Evolutionary conservation across 37 sponge, comb jelly and placozoan species (phyloP), one percentile per base, ranked within the genome.

Genomic region (Chondrilla cf. caribensis): DNA sequence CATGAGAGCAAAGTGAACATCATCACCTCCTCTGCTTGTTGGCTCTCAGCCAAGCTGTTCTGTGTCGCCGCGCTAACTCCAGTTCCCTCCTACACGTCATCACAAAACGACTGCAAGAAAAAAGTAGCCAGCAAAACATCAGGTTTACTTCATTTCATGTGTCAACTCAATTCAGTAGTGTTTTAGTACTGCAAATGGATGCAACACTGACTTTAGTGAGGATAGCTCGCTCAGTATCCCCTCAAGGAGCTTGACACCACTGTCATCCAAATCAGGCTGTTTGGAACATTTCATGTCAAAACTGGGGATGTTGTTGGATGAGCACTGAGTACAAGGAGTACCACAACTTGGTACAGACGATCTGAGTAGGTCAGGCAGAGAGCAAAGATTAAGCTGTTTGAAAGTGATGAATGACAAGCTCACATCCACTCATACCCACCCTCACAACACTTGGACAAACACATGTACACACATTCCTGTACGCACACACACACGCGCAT

Each of bases 201-300:
- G 15, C 6, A 29, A 62, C 29, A 62, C 87, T 72, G 28, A 90
- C 91, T 90, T 90, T 47, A 90, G 76, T 62, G 76, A 29, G 15
- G 91, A 86, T 33, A 90, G 66, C 58, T 90, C 91, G 0, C 72
- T 43, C 9, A 90, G 80, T 3, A 90, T 79, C 40, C 90, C 89
- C 26, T 44, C 58, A 29, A 88, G 55, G 22, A 81, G 57, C 9
- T 82, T 22, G 2, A 70, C 70, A 2, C 87, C 87, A 7, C 67
- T 71, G 22, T 43, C 54, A 6, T 73, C 76, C 3, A 73, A 73
- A 1, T 17, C 33, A 4, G 31, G 31, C 35, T 8, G 2, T 33
- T 73, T 37, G 7, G 25, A n/a, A 36, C 41, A 31, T 15, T 26
- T 60, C n/a, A 11, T 39, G 43, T 24, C 44, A 39, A 21, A 40